phyloP scores from a whole-genome alignment of 37 sponge, comb jelly and placozoan species.

The Diacarnus erythraeanus region DNA sequence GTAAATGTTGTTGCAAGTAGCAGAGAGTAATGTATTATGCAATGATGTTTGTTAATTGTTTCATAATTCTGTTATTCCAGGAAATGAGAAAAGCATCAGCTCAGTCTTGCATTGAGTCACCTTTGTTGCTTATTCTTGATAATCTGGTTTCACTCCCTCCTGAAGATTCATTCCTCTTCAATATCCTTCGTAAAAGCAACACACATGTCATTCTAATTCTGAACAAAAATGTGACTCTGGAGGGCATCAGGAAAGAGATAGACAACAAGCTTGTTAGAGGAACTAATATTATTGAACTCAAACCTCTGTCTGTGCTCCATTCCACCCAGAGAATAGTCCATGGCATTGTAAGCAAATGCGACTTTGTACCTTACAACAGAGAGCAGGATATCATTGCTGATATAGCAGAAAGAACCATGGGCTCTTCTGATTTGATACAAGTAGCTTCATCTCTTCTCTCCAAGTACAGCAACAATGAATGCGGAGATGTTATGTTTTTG shows the following conservation, averaged over 20 bases:
- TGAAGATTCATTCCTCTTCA: neutral
- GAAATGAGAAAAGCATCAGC: neutral
- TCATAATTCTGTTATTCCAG: neutral
- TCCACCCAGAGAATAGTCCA: slow-evolving; percentile 57
- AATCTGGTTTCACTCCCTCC: slow-evolving; percentile 8
- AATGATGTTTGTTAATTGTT: neutral
- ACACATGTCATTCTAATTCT: slow-evolving; percentile 42
- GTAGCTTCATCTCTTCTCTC: slow-evolving; percentile 22
- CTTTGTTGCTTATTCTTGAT: slow-evolving; percentile 36
- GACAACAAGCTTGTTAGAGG: slow-evolving; percentile 32
- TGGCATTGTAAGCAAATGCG: slow-evolving; percentile 7
- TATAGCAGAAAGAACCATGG: slow-evolving; percentile 25
- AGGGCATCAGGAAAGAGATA: slow-evolving; percentile 13
- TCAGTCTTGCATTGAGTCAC: neutral
- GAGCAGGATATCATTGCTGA: slow-evolving; percentile 43
- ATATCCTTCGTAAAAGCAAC: neutral
- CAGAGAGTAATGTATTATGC: no score
- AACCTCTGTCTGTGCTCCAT: slow-evolving; percentile 33
- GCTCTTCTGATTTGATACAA: slow-evolving; percentile 35
- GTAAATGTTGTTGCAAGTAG: slow-evolving; percentile 3
- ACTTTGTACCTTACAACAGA: slow-evolving; percentile 35
- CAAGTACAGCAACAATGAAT: slow-evolving; percentile 4
- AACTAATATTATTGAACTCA: neutral
- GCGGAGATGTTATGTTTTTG: slow-evolving; percentile 5
- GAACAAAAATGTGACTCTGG: neutral